Conservation (phyloP, 2,113 vertebrate species). For the Melanostigma gelatinosum region DNA sequence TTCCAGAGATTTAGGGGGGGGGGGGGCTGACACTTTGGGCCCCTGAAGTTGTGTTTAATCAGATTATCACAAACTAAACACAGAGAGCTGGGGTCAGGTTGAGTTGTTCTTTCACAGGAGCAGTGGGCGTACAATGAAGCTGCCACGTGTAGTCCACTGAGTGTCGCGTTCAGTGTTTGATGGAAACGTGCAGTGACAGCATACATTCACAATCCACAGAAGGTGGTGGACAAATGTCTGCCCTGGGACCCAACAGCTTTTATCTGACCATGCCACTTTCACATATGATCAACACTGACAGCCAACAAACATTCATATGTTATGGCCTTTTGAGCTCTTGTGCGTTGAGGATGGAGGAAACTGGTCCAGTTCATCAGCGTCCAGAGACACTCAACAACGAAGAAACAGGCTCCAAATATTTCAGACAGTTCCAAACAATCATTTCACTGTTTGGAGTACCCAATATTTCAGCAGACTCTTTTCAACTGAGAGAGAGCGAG, state of each 20-base stretch:
- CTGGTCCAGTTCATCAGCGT: neutral
- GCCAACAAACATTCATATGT: neutral
- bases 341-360: neutral
- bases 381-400: neutral
- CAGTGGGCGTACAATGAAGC: neutral
- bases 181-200: neutral
- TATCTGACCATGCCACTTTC: neutral
- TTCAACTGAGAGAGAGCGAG: neutral
- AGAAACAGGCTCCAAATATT: neutral
- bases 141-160: neutral
- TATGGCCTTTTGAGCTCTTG: neutral
- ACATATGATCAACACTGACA: neutral
- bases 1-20: too few relatives aligned
- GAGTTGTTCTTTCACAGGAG: neutral
- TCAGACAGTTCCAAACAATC: constrained; percentile 20
- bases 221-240: neutral
- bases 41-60: neutral
- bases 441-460: constrained; percentile 19
- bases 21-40: too few relatives aligned
- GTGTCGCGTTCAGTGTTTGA: neutral
- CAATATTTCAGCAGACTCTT: constrained; percentile 28
- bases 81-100: neutral
- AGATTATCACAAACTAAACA: neutral
- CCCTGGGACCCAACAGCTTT: neutral
- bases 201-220: neutral